Evolutionary conservation across 2,113 vertebrate genomes (phyloP), one percentile per base, ranked within the genome.

Genomic region (Lethenteron reissneri): DNA sequence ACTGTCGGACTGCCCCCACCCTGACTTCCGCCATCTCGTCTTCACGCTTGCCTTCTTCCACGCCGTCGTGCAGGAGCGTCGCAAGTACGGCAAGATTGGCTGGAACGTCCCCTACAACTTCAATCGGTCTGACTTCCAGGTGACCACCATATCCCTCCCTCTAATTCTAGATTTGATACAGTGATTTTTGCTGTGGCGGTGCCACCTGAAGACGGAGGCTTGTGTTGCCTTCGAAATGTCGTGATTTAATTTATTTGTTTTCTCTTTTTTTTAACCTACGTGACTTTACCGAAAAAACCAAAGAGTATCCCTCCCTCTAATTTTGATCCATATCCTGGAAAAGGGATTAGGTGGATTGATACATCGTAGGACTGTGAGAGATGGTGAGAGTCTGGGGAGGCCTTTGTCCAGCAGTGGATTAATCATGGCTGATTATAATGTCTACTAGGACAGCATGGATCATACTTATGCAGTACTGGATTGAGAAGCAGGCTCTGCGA

Each of bases 1-100:
- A 70, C 80, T 97, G 74, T 77, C 78, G 8, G 71, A 78, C 12
- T 95, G 92, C 74, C 85, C 83, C 0, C 92, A 99, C 75, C 79
- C 82, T 1, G 85, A 85, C 8, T 97, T 86, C 78, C 82, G 85
- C 76, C 76, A 88, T 56, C 81, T 97, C 76, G 86, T 96, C 69
- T 99, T 84, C 0, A 88, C 90, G 74, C 75, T 99, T 78, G 81
- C 88, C 1, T 99, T 99, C 76, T 97, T 95, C 82, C 94, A 99
- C 0, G 92, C 90, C 0, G 92, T 97, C 74, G 89, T 99, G 70
- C 91, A 95, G 78, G 92, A 99, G 77, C 80, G 92, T 11, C 82
- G 91, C 73, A 99, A 96, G 77, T 99, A 97, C 6, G 94, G 91
- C 73, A 99, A 99, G 78, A 86, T 88, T 2, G 94, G 92, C 58